Evolutionary conservation across 2,888 invertebrate genomes (phyloP), one percentile per base, ranked within the genome.

Genomic region (Agriopis aurantiaria): DNA sequence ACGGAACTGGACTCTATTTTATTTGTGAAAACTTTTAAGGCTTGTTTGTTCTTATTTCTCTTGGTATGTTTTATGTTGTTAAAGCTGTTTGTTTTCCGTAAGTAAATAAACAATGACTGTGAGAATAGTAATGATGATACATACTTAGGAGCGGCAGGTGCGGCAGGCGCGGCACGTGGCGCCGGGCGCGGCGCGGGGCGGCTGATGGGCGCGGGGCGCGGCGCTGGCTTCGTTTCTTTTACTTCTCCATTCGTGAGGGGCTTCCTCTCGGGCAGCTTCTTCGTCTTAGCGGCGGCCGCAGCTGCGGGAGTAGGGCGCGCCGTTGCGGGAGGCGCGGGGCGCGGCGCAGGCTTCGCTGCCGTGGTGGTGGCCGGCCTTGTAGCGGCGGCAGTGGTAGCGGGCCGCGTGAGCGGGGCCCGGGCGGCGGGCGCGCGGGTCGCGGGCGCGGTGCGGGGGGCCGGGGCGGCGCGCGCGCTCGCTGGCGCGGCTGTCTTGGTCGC

Each of bases 191-290:
- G 85, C 71, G 75, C 71, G 71, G 80, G 71, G 73, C 83, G 75
- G 53, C 81, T 57, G 71, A 79, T 72, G 14, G 85, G 80, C 62
- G 76, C 81, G 23, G 75, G 87, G 74, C 66, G 85, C 72, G 75
- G 83, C 40, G 82, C 72, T 23, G 79, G 78, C 70, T 81, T 85
- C 4, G 72, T 70, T 41, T 85, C 84, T 80, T 95, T 95, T 0
- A 86, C 89, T 61, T 96, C 96, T 11, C 96, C 96, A 79, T 96
- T 96, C 3, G 93, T 81, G 9, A 95, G 83, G 0, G 95, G 91
- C 81, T 95, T 95, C 81, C 92, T 95, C 41, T 95, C 95, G 0
- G 83, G 77, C 8, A 83, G 80, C 64, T 84, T 84, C 40, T 46
- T 65, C 82, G 79, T 40, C 23, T 23, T 57, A 66, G 83, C 83